phyloP scores from a whole-genome alignment of 2,113 vertebrate genomes.

The Rhabdomys dilectus region DNA sequence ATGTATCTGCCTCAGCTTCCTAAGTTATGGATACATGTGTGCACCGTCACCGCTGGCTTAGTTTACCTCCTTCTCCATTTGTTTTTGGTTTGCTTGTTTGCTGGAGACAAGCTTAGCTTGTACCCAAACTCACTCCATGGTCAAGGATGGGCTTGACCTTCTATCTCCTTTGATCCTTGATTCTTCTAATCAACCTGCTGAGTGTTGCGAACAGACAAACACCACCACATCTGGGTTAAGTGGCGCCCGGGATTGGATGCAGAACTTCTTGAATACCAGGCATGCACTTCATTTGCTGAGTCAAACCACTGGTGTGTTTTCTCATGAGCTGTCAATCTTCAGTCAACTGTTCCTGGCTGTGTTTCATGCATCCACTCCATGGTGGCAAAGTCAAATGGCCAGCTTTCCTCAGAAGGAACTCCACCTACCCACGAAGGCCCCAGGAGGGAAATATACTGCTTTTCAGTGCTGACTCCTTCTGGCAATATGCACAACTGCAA shows the following conservation, averaged over 20 bases:
- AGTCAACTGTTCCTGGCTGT: neutral
- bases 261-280: neutral
- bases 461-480: neutral
- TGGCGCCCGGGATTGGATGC: no score
- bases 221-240: neutral
- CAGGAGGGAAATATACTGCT: neutral
- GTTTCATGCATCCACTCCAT: neutral
- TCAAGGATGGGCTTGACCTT: neutral
- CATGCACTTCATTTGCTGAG: neutral
- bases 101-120: neutral
- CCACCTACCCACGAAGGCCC: neutral
- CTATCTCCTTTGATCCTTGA: no score
- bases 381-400: neutral
- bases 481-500: neutral
- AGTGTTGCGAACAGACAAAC: neutral
- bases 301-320: neutral
- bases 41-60: neutral
- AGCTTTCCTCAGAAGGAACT: neutral
- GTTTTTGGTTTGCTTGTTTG: neutral
- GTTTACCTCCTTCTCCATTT: neutral
- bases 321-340: neutral
- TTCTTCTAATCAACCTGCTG: neutral
- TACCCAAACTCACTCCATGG: neutral
- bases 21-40: neutral
- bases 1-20: neutral